Evolutionary conservation across 2,888 invertebrate genomes (phyloP).

Genomic region (Drosophila multiciliata): DNA sequence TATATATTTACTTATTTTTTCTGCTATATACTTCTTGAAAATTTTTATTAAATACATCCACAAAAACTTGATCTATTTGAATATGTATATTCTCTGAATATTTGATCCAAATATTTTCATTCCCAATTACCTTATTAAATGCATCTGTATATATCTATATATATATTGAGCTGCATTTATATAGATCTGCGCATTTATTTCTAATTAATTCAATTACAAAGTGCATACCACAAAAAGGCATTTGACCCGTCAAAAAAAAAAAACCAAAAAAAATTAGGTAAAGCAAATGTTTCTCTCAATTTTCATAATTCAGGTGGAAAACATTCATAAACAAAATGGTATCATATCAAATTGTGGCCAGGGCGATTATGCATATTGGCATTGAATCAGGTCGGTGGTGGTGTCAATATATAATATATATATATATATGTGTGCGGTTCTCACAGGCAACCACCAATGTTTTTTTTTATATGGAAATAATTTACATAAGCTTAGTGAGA

Average conservation of each 20-base stretch:
- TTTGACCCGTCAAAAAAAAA: slow-evolving; percentile 13
- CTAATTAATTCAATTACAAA: not conserved
- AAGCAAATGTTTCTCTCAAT: slow-evolving; percentile 15
- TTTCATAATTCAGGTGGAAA: slow-evolving; percentile 53
- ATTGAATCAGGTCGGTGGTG: slow-evolving; percentile 37
- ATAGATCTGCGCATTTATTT: not conserved
- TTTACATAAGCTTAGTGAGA: slow-evolving; percentile 71
- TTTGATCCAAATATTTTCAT: not conserved
- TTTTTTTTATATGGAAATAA: slow-evolving; percentile 19
- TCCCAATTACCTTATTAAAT: not conserved
- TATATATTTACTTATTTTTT: not conserved
- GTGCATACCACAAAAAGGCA: slow-evolving; percentile 13
- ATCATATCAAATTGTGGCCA: slow-evolving; percentile 48
- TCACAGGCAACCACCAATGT: slow-evolving; percentile 25
- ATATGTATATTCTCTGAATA: not conserved
- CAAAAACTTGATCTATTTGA: not conserved
- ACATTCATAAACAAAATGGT: slow-evolving; percentile 4
- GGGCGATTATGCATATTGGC: slow-evolving; percentile 64
- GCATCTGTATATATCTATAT: not conserved
- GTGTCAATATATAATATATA: too few species aligned
- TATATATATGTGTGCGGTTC: slow-evolving; percentile 35
- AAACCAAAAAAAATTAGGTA: not conserved
- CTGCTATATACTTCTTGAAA: not conserved
- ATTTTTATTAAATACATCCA: not conserved
- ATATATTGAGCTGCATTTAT: not conserved